Evolutionary conservation across 2,113 vertebrate genomes (phyloP), one percentile per base, ranked within the genome.

Genomic region (Corythornis madagascariensis): DNA sequence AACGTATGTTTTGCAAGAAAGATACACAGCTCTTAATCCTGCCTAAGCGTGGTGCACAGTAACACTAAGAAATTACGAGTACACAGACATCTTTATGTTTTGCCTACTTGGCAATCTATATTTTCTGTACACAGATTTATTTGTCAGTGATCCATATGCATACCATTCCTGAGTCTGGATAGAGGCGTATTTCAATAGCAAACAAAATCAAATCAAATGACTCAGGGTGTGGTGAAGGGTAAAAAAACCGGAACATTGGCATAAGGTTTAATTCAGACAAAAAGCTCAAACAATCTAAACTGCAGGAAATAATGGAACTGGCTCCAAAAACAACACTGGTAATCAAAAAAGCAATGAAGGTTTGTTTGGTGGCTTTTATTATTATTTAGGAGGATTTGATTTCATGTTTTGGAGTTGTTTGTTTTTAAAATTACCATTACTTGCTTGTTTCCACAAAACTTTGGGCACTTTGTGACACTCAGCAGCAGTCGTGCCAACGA

Each of bases 51-150:
- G 45, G 64, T 22, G 22, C 77, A 63, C 63, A 59, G 84, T 11
- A 88, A 67, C 20, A 10, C 48, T 64, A 14, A 69, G 75, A 79
- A 96, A 88, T 85, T 86, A 92, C 1, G 72, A 83, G 69, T 14
- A 31, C 69, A 60, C 69, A 87, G 91, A 91, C 89, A 93, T 81
- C 89, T 91, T 92, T 86, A 80, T 92, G 85, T 91, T 93, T 89
- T 89, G 95, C 91, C 89, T 92, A 28, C 82, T 93, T 91, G 92
- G 89, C 89, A 94, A 92, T 91, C 89, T 72, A 28, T 92, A 71
- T 94, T 92, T 93, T 91, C 92, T 47, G 48, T 77, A 91, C 67
- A 89, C 92, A 93, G 92, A 93, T 91, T 92, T 93, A 95, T 95
- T 83, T 91, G 57, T 77, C 86, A 81, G 92, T 42, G 69, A 91